Evolutionary conservation across 2,888 invertebrate genomes (phyloP).

Genomic region (Bellardia bayeri): DNA sequence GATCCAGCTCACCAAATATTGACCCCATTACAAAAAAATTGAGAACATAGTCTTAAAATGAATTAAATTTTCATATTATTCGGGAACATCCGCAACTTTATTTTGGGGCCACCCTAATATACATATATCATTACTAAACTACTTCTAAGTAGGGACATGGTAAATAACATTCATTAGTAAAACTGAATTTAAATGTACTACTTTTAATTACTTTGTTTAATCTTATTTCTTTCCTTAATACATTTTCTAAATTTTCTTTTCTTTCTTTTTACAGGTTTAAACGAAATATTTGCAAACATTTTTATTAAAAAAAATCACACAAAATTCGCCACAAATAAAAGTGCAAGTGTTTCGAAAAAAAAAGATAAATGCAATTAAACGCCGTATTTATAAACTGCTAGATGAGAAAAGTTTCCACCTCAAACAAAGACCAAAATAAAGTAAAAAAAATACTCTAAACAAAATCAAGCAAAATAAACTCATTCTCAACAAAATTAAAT

Average conservation of each 20-base stretch:
- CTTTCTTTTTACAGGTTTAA: conserved; percentile 34
- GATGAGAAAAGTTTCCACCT: conserved; percentile 4
- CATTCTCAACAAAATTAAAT: conserved; percentile 2
- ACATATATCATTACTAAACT: no score
- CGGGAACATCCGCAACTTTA: no score
- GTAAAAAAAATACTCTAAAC: background rate
- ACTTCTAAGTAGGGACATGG: no score
- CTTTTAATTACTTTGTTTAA: no score
- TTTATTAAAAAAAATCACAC: conserved; percentile 2
- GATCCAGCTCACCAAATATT: no score
- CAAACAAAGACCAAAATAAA: background rate
- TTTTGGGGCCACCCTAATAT: no score
- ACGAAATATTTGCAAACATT: conserved; percentile 4
- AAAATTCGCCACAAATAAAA: conserved; percentile 28
- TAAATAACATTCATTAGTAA: no score
- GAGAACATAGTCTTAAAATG: no score
- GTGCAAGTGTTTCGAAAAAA: background rate
- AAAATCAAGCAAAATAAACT: conserved; percentile 23
- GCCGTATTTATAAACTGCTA: background rate
- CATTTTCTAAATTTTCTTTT: background rate
- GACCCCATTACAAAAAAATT: no score
- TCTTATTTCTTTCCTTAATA: background rate
- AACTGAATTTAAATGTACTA: no score
- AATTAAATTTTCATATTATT: no score
- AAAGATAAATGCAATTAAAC: conserved; percentile 1